phyloP scores from a whole-genome alignment of 2,888 invertebrate species.

The Ennomos erosarius region DNA sequence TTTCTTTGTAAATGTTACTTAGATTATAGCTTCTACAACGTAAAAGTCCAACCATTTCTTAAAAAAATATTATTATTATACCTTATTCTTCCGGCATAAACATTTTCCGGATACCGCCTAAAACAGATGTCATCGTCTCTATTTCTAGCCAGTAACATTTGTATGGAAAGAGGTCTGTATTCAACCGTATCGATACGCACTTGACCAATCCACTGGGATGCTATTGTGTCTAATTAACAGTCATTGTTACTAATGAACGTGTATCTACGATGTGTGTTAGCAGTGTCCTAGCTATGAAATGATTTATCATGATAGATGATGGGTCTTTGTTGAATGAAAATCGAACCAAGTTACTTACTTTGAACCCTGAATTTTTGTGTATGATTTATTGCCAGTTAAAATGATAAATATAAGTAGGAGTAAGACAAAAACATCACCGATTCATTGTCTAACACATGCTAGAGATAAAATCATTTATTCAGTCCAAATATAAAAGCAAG shows the following conservation, averaged over 20 bases:
- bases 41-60: too few relatives aligned
- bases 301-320: constrained; percentile 7
- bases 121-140: constrained; percentile 1
- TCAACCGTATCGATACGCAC: constrained; percentile 18
- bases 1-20: too few relatives aligned
- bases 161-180: constrained; percentile 28
- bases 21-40: too few relatives aligned
- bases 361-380: background rate
- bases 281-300: constrained; percentile 10
- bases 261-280: constrained; percentile 9
- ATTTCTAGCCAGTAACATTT: constrained; percentile 10
- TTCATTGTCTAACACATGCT: too few relatives aligned
- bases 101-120: constrained; percentile 9
- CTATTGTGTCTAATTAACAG: constrained; percentile 30
- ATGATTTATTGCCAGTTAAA: too few relatives aligned
- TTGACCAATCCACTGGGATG: constrained; percentile 27
- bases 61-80: too few relatives aligned
- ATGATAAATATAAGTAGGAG: too few relatives aligned
- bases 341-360: background rate
- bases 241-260: constrained; percentile 39
- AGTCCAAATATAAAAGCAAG: too few relatives aligned
- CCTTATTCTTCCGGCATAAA: background rate
- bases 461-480: too few relatives aligned
- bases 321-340: constrained; percentile 13
- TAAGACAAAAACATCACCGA: too few relatives aligned